phyloP scores from a whole-genome alignment of 2,797 vertebrate species.

The Galaxias olidus region DNA sequence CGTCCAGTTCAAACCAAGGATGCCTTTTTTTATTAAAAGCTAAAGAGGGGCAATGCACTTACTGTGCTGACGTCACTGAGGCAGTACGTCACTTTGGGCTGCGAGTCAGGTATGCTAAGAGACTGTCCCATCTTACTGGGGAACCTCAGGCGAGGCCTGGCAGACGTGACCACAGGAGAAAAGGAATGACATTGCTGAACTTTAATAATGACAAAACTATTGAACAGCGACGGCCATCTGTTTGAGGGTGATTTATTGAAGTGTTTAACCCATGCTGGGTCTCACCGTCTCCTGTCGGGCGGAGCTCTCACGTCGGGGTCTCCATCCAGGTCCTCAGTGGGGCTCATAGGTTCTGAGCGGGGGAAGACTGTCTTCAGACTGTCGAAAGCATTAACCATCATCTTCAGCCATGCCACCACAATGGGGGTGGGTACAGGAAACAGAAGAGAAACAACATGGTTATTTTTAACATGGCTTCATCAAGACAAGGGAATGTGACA shows the following conservation, averaged over 20 bases:
- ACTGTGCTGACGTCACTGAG: slow-evolving; percentile 80
- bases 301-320: background rate
- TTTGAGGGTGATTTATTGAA: background rate
- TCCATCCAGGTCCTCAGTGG: slow-evolving; percentile 1
- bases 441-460: background rate
- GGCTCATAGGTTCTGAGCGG: background rate
- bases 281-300: background rate
- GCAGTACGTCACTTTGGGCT: slow-evolving; percentile 85
- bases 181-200: slow-evolving; percentile 5
- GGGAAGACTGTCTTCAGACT: slow-evolving; percentile 5
- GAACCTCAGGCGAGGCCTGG: slow-evolving; percentile 86
- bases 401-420: background rate
- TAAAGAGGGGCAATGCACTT: slow-evolving; percentile 55
- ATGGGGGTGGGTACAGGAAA: background rate
- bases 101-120: slow-evolving; percentile 77
- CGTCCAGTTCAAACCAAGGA: background rate
- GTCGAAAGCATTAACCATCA: slow-evolving; percentile 3
- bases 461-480: background rate
- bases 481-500: background rate
- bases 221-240: background rate
- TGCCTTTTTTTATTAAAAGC: background rate
- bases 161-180: slow-evolving; percentile 1
- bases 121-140: slow-evolving; percentile 86
- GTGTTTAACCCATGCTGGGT: background rate
- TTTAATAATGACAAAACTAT: background rate